Evolutionary conservation across 2,113 vertebrate species (phyloP).

Genomic region (Anarhynchus alexandrinus): DNA sequence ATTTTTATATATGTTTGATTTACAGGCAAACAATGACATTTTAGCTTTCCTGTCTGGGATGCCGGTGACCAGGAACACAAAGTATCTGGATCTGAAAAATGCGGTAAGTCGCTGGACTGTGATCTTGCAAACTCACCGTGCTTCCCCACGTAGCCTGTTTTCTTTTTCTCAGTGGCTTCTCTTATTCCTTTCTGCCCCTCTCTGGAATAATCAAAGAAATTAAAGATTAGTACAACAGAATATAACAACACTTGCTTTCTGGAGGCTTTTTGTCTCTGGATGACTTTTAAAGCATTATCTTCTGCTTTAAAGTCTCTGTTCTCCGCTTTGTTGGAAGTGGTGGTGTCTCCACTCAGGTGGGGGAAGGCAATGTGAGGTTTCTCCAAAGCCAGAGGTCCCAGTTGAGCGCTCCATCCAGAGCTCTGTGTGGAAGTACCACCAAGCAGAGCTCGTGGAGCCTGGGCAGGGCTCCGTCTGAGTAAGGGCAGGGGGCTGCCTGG

Average conservation of each 20-base stretch:
- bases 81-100: constrained; percentile 97
- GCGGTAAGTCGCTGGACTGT: constrained; percentile 75
- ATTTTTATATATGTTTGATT: neutral
- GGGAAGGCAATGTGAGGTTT: neutral
- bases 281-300: neutral
- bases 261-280: neutral
- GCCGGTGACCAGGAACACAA: constrained; percentile 95
- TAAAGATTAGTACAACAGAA: neutral
- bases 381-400: neutral
- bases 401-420: neutral
- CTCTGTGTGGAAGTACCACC: neutral
- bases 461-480: too few species aligned
- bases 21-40: constrained; percentile 96
- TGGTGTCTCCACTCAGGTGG: neutral
- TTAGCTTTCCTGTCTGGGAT: constrained; percentile 97
- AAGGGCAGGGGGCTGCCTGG: too few species aligned
- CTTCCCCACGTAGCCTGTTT: neutral
- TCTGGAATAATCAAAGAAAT: neutral
- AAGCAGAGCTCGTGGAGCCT: neutral
- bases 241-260: neutral
- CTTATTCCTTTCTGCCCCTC: neutral
- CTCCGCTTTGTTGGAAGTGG: fast-evolving
- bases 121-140: neutral
- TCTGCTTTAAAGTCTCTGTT: too few species aligned
- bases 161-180: neutral